Evolutionary conservation across 1,140 invertebrate species (phyloP), one percentile per base, ranked within the genome.

Genomic region (Nomia melanderi): DNA sequence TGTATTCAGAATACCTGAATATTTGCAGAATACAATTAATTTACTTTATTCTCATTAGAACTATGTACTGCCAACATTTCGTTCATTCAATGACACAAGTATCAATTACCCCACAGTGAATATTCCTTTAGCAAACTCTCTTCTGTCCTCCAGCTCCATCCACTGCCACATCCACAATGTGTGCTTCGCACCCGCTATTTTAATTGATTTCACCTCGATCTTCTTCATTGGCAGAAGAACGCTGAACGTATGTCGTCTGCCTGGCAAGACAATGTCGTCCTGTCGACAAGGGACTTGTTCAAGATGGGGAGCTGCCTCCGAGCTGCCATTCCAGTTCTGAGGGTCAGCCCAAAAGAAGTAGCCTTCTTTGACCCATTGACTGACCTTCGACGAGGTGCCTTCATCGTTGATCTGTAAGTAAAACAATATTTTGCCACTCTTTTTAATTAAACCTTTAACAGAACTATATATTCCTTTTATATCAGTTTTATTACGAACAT

Each of bases 321-420:
- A 89, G n/a, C 78, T 77, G 0, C 63, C 79, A 20, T 86, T 84
- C 92, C 92, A 92, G 71, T 92, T 92, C 1, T 82, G 20, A 0
- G 92, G 90, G 76, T 92, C 90, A 0, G 85, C 71, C 92, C 92
- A 92, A 47, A 88, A 89, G 36, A 88, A 81, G n/a, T 85, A 56
- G 14, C 88, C 87, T 20, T 84, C 71, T 23, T 57, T 87, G 0
- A 56, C 56, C 91, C 90, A 92, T 65, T 63, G 80, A 6, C 72
- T 66, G 36, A 77, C 66, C 77, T 27, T 59, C 2, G 65, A 39
- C 7, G 79, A 63, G 31, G 50, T 65, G 27, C 77, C 44, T 12
- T 53, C 63, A 56, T 88, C 77, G 39, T 63, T 86, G 9, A 89
- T 60, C 88, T 89, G 33, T 6, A 7, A 50, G 3, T 3, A 36